Percentiles rank a stretch among this genome's conserved stretches.
These are phyloP conservation scores for Smithornis capensis DNA, from an alignment of 2,113 vertebrate genomes.

Conservation along the genomic window DNA sequence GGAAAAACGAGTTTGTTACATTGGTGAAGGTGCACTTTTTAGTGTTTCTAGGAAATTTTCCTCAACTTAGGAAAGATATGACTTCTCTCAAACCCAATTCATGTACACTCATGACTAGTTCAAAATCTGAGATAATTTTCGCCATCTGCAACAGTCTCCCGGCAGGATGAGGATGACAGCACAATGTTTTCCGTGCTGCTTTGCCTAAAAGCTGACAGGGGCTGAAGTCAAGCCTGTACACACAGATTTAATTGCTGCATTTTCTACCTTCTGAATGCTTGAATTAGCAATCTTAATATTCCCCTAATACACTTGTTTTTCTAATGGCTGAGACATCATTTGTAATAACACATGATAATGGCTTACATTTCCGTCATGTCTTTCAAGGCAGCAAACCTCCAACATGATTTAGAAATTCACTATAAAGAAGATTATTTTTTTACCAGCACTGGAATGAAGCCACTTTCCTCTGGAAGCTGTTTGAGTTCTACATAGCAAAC, in stretches of 20 bases:
- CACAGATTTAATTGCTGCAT: constrained; percentile 16
- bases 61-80: background rate
- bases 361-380: constrained; percentile 32
- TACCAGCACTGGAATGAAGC: constrained; percentile 32
- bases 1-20: background rate
- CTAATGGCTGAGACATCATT: constrained; percentile 31
- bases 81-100: background rate
- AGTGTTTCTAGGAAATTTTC: background rate
- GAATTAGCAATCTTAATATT: constrained; percentile 47
- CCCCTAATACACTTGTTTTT: constrained; percentile 30
- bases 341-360: constrained; percentile 42
- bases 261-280: constrained; percentile 41
- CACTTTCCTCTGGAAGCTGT: constrained; percentile 18
- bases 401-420: constrained; percentile 43
- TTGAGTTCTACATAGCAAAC: background rate
- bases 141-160: background rate
- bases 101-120: background rate
- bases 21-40: background rate
- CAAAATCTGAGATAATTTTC: background rate
- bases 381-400: constrained; percentile 28
- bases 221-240: background rate
- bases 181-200: background rate
- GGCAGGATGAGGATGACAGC: background rate
- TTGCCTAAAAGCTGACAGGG: background rate
- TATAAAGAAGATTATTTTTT: constrained; percentile 36